Evolutionary conservation across 1,140 invertebrate species (phyloP), one percentile per base, ranked within the genome.

Genomic region (Ceratoteleas bidentatus): DNA sequence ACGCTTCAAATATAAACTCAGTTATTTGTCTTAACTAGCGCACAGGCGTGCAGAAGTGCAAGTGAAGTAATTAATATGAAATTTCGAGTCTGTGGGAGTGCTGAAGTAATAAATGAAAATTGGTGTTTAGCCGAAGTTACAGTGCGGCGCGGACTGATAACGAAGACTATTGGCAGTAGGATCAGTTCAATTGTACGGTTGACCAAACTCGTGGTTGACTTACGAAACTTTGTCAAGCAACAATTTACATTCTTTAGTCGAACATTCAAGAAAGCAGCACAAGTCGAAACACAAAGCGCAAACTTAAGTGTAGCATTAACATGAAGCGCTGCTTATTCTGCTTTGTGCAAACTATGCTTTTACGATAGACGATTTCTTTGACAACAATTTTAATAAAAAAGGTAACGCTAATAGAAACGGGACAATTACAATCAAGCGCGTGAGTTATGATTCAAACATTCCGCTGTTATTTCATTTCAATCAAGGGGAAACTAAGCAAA

Each of bases 111-210:
- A 50, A 32, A 62, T 32, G 45, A 50, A 50, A 62, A 62, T 62
- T 62, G 38, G n/a, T 50, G 60, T 62, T 62, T 62, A 33, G 60
- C 34, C 47, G 13, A 62, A 50, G 60, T 62, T 62, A 49, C 47
- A 34, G n/a, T 6, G 50, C 49, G 32, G 47, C 32, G 13, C 11
- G 15, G 45, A 62, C 60, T 50, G 60, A 62, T 62, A 62, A 62
- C 33, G 43, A 62, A 62, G 45, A 34, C 60, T 11, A 62, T 62
- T 62, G 16, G 43, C n/a, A 50, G 6, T 50, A 8, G 15, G 15
- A 62, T 36, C 33, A 14, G 43, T 62, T 62, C 6, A 50, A 10
- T 62, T 50, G 45, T 14, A 62, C 11, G 45, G 24, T 50, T 62
- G 45, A 62, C 47, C 60, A 50, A 14, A 61, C 24, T 61, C 38